Evolutionary conservation across 2,113 vertebrate genomes (phyloP).

Genomic region (Talpa occidentalis): DNA sequence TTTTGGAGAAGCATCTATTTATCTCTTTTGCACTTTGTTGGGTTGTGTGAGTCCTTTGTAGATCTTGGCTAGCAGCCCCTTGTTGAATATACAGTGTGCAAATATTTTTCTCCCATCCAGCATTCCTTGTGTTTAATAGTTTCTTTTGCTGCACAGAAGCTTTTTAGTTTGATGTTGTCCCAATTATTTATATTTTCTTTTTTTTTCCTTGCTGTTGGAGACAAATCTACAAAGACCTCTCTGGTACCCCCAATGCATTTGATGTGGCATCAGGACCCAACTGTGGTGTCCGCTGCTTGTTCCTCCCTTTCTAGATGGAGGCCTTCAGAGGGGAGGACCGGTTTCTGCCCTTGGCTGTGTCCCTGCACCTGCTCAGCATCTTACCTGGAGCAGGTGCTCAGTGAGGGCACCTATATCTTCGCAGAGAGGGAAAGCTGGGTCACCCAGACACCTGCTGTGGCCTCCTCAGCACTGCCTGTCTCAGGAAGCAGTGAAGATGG

Average conservation of each 20-base stretch:
- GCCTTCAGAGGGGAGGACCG: background rate
- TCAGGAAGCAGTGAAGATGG: background rate
- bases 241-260: background rate
- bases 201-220: too few relatives aligned
- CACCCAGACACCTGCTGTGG: background rate
- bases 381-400: background rate
- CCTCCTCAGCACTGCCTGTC: background rate
- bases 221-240: background rate
- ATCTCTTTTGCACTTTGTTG: too few relatives aligned
- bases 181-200: too few relatives aligned
- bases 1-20: too few relatives aligned
- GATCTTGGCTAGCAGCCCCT: too few relatives aligned
- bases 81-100: too few relatives aligned
- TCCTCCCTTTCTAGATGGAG: background rate
- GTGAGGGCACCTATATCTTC: background rate
- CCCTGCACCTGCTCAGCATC: background rate
- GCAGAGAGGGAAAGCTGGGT: background rate
- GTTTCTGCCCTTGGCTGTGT: background rate
- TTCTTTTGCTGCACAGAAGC: too few relatives aligned
- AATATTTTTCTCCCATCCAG: too few relatives aligned
- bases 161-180: too few relatives aligned
- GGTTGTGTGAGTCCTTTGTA: too few relatives aligned
- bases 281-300: fast-evolving
- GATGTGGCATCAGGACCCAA: fast-evolving
- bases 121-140: too few relatives aligned